A percentile compares a stretch with the other conserved stretches of the same genome.
These are phyloP conservation scores for Acrobasis repandana DNA, from an alignment of 2,888 invertebrate genomes.

Conservation along the genomic window DNA sequence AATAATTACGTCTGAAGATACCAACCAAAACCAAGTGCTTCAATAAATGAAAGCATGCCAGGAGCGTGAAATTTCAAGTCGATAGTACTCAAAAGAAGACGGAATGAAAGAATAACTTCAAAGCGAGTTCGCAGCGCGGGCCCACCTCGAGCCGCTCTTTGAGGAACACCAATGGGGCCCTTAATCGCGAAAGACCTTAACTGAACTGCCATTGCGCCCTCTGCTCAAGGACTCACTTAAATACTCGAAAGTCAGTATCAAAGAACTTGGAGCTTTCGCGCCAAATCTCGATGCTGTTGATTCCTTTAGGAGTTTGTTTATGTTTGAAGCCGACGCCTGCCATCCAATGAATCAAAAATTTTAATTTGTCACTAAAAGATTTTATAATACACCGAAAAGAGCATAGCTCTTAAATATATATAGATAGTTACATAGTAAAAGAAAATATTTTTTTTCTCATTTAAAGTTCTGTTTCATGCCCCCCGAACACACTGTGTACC, in stretches of 20 bases:
- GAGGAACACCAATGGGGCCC: constrained; percentile 55
- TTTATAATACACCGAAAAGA: no score
- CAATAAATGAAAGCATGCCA: constrained; percentile 3
- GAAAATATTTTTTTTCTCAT: no score
- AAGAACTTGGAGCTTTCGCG: constrained; percentile 48
- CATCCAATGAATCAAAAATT: background rate
- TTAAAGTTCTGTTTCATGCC: no score
- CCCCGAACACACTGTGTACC: no score
- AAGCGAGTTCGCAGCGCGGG: constrained; percentile 40
- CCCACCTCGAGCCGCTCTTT: constrained; percentile 51
- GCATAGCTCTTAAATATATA: no score
- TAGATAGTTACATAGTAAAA: no score
- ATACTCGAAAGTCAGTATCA: constrained; percentile 60
- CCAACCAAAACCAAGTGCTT: constrained; percentile 5
- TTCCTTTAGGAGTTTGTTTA: constrained; percentile 19
- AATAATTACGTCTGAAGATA: background rate
- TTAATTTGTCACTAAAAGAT: background rate
- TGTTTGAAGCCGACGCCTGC: background rate
- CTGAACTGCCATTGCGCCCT: constrained; percentile 53
- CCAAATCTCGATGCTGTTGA: constrained; percentile 40
- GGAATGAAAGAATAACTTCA: constrained; percentile 40
- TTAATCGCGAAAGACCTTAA: constrained; percentile 57
- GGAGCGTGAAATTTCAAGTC: constrained; percentile 32
- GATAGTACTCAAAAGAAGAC: constrained; percentile 29
- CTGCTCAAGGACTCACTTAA: constrained; percentile 62